Percentiles rank a stretch among this genome's conserved stretches.
Evolutionary conservation across 2,888 invertebrate species (phyloP).

Genomic region (Ectemnius continuus): DNA sequence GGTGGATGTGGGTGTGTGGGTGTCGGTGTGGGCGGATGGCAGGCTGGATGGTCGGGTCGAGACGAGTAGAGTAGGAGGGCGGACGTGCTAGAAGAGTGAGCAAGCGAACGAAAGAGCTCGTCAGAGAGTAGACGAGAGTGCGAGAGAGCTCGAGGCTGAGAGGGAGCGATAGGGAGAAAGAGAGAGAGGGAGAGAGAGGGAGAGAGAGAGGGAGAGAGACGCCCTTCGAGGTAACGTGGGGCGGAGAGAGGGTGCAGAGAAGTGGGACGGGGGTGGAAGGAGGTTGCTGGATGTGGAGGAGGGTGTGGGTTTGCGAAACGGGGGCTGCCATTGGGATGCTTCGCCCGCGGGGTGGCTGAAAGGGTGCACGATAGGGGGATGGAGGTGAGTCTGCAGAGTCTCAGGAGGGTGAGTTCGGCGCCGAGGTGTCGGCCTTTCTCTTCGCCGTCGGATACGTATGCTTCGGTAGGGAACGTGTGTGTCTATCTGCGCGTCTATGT

Average conservation of each 20-base stretch:
- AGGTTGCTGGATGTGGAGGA: constrained; percentile 58
- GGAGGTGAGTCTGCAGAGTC: constrained; percentile 77
- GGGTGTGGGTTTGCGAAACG: constrained; percentile 68
- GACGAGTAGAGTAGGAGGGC: constrained; percentile 55
- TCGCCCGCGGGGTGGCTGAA: constrained; percentile 60
- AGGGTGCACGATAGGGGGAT: constrained; percentile 59
- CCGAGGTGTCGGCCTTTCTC: constrained; percentile 77
- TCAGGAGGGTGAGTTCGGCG: constrained; percentile 77
- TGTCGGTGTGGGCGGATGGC: constrained; percentile 31
- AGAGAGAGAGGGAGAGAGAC: constrained; percentile 37
- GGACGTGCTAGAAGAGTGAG: constrained; percentile 22
- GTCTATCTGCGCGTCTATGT: constrained; percentile 18
- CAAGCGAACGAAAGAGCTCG: constrained; percentile 36
- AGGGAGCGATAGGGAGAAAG: too few relatives aligned
- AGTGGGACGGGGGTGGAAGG: constrained; percentile 48
- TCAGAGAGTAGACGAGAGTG: constrained; percentile 44
- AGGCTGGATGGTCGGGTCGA: constrained; percentile 58
- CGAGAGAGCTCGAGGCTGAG: constrained; percentile 4
- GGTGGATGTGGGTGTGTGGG: constrained; percentile 47
- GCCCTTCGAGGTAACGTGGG: constrained; percentile 44
- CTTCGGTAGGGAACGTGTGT: not conserved
- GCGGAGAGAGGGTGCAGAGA: constrained; percentile 58
- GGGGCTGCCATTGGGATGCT: constrained; percentile 70
- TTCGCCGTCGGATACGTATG: constrained; percentile 29
- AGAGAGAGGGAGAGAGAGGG: constrained; percentile 32